phyloP scores from a whole-genome alignment of 2,888 invertebrate genomes.

The Rhaphigaster nebulosa region DNA sequence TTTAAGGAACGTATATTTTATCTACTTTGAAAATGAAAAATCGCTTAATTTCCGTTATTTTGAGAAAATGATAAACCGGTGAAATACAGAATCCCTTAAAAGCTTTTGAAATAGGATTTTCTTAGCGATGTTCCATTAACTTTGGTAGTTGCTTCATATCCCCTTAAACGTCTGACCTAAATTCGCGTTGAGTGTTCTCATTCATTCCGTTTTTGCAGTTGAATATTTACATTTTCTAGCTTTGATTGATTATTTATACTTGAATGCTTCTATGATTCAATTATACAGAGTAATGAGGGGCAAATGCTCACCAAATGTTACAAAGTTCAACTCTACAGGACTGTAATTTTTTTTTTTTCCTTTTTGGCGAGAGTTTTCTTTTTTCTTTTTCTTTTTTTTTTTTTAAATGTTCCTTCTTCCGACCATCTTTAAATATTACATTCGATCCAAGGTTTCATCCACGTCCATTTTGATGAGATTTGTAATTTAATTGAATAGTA shows the following conservation, averaged over 20 bases:
- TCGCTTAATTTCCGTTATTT: neutral
- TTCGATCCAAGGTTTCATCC: too few relatives aligned
- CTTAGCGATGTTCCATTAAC: neutral
- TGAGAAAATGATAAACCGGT: neutral
- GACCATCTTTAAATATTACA: too few relatives aligned
- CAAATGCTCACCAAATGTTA: too few relatives aligned
- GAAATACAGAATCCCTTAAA: slow-evolving; percentile 24
- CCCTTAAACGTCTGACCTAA: slow-evolving; percentile 26
- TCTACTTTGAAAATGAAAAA: neutral
- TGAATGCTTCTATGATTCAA: neutral
- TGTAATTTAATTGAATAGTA: too few relatives aligned
- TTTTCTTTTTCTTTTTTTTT: too few relatives aligned
- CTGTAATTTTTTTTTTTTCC: too few relatives aligned
- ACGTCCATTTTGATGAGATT: too few relatives aligned
- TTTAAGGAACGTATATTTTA: neutral
- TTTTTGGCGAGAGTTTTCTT: too few relatives aligned
- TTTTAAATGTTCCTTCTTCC: too few relatives aligned
- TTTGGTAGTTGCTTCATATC: neutral
- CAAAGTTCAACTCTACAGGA: too few relatives aligned
- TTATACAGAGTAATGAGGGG: neutral
- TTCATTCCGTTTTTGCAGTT: neutral
- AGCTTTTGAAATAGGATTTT: slow-evolving; percentile 37
- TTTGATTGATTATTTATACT: neutral
- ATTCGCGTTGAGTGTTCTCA: neutral
- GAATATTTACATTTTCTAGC: neutral